phyloP scores from a whole-genome alignment of 2,888 invertebrate species.

The Dendrolimus houi region DNA sequence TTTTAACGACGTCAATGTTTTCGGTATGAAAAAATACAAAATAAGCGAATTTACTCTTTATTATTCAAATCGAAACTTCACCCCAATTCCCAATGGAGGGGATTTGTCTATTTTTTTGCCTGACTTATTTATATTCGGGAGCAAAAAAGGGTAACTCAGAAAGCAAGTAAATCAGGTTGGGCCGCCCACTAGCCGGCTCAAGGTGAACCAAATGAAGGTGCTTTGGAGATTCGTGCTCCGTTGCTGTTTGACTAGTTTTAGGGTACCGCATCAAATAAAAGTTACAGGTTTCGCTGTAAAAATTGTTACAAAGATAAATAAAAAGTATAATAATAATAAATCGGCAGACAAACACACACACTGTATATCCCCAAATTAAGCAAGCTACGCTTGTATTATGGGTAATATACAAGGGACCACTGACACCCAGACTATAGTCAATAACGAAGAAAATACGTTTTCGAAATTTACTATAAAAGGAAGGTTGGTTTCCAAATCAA shows the following conservation, averaged over 20 bases:
- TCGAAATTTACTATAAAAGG: too few relatives aligned
- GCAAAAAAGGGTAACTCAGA: conserved; percentile 73
- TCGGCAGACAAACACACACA: too few relatives aligned
- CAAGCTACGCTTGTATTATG: too few relatives aligned
- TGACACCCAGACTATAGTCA: too few relatives aligned
- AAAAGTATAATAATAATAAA: too few relatives aligned
- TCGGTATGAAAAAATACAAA: background rate
- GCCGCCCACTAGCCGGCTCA: conserved; percentile 58
- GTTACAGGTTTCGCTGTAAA: too few relatives aligned
- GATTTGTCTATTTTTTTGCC: conserved; percentile 34
- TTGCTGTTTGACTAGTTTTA: background rate
- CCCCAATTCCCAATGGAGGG: background rate
- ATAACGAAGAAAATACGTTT: too few relatives aligned
- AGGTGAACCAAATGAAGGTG: conserved; percentile 55
- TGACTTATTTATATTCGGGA: conserved; percentile 69
- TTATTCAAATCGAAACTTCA: conserved; percentile 19
- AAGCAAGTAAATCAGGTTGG: conserved; percentile 67
- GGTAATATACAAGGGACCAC: too few relatives aligned
- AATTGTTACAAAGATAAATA: too few relatives aligned
- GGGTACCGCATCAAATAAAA: background rate
- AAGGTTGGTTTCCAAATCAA: too few relatives aligned
- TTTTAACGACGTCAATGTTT: background rate
- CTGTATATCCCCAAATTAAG: too few relatives aligned
- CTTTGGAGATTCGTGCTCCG: background rate
- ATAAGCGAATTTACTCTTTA: background rate